These are phyloP conservation scores for Eupithecia centaureata DNA, from an alignment of 2,888 invertebrate genomes.

Conservation along the genomic window DNA sequence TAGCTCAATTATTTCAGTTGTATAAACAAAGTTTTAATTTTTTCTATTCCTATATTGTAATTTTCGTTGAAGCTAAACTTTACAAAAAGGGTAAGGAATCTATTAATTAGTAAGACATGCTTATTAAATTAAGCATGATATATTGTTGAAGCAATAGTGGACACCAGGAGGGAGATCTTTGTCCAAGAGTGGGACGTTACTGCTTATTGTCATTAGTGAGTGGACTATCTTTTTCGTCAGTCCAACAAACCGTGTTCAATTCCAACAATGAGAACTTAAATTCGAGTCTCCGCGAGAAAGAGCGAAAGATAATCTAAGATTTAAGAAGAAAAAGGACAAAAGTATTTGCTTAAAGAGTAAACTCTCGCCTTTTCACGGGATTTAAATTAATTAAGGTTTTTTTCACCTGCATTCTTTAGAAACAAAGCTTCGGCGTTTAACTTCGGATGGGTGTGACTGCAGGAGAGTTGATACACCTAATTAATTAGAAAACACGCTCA, in stretches of 20 bases:
- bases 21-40: too few species aligned
- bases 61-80: too few species aligned
- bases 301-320: constrained; percentile 46
- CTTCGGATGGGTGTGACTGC: constrained; percentile 20
- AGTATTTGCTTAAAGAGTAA: constrained; percentile 39
- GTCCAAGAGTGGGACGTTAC: background rate
- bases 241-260: constrained; percentile 22
- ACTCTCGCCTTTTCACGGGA: constrained; percentile 50
- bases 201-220: background rate
- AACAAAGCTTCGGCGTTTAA: constrained; percentile 40
- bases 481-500: constrained; percentile 8
- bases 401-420: constrained; percentile 56
- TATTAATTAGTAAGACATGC: too few species aligned
- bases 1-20: too few species aligned
- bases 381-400: constrained; percentile 74
- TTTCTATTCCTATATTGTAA: too few species aligned
- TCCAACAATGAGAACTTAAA: constrained; percentile 33
- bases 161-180: background rate
- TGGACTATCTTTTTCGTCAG: constrained; percentile 14
- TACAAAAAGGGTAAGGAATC: too few species aligned
- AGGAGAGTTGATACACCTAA: constrained; percentile 5
- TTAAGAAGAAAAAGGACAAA: constrained; percentile 45
- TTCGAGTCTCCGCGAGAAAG: constrained; percentile 36
- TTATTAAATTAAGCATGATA: too few species aligned
- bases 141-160: too few species aligned